Percentiles rank a stretch among this genome's conserved stretches.
These are phyloP conservation scores for Mythimna lalbum DNA, from an alignment of 2,888 invertebrate species.

Conservation along the genomic window DNA sequence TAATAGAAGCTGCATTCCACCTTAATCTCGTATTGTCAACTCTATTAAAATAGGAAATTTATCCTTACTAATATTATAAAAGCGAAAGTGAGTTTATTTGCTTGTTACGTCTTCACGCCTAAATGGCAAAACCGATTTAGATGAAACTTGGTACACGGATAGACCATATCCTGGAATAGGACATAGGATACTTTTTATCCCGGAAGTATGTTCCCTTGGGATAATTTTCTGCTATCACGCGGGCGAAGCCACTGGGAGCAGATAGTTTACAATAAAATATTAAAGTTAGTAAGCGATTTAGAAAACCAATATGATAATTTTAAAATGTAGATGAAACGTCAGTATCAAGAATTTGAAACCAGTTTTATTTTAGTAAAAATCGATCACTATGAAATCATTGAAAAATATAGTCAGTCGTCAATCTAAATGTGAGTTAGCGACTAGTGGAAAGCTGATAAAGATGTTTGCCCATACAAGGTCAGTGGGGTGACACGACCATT, in stretches of 20 bases:
- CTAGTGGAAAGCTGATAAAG: conserved; percentile 64
- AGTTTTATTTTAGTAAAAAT: background rate
- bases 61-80: no score
- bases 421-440: conserved; percentile 38
- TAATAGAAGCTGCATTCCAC: conserved; percentile 69
- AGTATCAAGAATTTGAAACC: background rate
- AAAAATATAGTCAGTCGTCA: background rate
- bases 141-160: no score
- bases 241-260: no score
- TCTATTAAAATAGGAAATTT: conserved; percentile 35
- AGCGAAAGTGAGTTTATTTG: no score
- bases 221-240: no score
- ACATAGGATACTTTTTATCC: no score
- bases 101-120: no score
- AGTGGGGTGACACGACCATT: conserved; percentile 56
- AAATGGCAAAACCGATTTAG: no score
- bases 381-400: no score
- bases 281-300: background rate
- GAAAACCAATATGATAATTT: conserved; percentile 1
- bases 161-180: no score
- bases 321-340: background rate
- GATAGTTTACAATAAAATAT: conserved; percentile 23
- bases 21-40: conserved; percentile 64
- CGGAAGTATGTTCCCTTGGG: no score
- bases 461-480: conserved; percentile 66